Evolutionary conservation across 2,888 invertebrate genomes (phyloP), one percentile per base, ranked within the genome.

Genomic region (Lucinisca nassula): DNA sequence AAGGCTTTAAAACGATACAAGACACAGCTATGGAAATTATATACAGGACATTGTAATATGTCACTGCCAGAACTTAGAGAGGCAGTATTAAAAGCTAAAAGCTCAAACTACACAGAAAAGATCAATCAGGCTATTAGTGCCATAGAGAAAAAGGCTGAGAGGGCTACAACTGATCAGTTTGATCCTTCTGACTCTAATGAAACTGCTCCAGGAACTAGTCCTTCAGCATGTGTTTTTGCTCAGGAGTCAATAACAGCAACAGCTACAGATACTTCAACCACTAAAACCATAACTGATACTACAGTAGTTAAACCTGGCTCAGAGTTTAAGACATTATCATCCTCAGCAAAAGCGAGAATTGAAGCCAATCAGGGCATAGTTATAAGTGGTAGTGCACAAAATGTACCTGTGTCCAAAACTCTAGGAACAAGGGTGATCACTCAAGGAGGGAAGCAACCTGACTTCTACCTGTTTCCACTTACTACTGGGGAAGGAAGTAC

Each of bases 1-100:
- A 90, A 88, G 67, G 90, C 90, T 37, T 80, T 90, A 55, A 87
- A 90, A 72, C 75, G 82, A 40, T 90, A 90, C 38, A 88, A 88
- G 40, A 88, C 88, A 2, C 90, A 90, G 81, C 51, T 90, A 67
- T 90, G 87, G 85, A 90, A 84, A 45, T 85, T 87, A 0, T 90
- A 87, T 77, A 90, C 90, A 32, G 90, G 90, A 0, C 79, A 49
- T 27, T 85, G 75, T 61, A 87, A 87, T 72, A 75, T 87, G 27
- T 79, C 83, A 0, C 37, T 90, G 21, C 58, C 72, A 32, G 87
- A 90, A 76, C 45, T 90, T 14, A 87, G 85, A 75, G 78, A 87
- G 30, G 90, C 90, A 17, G 74, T 90, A 6, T 77, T 85, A 35
- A 85, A 87, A 8, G 80, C 85, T 49, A 80, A 84, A 51, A 40